A percentile compares a stretch with the other conserved stretches of the same genome.
These are phyloP conservation scores for Bettongia penicillata DNA, from an alignment of 2,113 vertebrate genomes.

Conservation along the genomic window DNA sequence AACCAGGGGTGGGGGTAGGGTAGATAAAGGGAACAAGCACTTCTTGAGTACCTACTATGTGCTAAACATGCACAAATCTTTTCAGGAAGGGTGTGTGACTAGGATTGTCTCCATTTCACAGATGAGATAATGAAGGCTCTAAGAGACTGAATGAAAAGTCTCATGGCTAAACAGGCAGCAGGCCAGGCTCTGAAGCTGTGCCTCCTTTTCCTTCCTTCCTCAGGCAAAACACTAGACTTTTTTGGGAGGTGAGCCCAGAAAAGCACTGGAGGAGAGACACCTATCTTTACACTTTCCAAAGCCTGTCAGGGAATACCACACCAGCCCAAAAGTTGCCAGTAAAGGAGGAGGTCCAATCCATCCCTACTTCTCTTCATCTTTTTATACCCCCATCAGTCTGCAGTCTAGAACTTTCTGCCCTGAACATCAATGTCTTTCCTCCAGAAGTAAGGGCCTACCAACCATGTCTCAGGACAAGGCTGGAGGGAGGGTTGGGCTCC, in stretches of 20 bases:
- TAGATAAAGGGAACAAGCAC: background rate
- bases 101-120: background rate
- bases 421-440: background rate
- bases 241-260: background rate
- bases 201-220: background rate
- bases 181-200: background rate
- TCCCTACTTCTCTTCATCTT: background rate
- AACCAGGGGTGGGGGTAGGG: background rate
- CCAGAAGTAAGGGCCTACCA: background rate
- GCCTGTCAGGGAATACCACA: background rate
- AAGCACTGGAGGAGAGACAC: background rate
- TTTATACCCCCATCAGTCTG: background rate
- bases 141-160: background rate
- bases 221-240: background rate
- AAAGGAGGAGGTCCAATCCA: background rate
- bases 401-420: background rate
- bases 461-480: background rate
- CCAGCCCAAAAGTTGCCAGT: background rate
- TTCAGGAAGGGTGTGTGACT: background rate
- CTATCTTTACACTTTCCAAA: background rate
- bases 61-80: background rate
- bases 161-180: background rate
- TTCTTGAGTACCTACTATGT: background rate
- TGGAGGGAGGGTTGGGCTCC: background rate
- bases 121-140: background rate